Conservation (phyloP, 2,888 invertebrate genomes). For the Punctoribates punctum region DNA sequence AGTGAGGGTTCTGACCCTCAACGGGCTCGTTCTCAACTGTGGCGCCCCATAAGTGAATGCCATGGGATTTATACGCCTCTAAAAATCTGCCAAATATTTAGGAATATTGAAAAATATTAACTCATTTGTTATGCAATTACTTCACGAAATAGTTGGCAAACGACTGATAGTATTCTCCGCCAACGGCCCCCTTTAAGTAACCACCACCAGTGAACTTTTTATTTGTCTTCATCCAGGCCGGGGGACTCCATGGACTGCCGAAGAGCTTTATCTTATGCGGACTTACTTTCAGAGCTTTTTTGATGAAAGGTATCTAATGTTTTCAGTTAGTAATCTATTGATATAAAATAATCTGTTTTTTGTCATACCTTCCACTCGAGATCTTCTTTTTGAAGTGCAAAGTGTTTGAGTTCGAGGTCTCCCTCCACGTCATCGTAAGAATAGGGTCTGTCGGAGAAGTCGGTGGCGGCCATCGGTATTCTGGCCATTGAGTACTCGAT, state of each 20-base stretch:
- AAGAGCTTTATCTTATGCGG: constrained; percentile 54
- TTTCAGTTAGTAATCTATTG: not conserved
- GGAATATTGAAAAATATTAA: not conserved
- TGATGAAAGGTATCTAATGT: constrained; percentile 54
- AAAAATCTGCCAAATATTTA: constrained; percentile 46
- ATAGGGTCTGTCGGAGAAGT: constrained; percentile 76
- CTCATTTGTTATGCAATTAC: not conserved
- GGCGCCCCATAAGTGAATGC: constrained; percentile 67
- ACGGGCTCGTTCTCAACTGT: constrained; percentile 82
- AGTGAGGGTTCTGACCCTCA: constrained; percentile 52
- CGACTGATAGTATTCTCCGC: constrained; percentile 62
- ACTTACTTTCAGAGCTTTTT: constrained; percentile 49
- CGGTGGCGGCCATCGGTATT: constrained; percentile 77
- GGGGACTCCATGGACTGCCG: constrained; percentile 60
- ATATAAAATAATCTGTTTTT: not conserved
- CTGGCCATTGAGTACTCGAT: constrained; percentile 73
- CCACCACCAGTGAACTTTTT: constrained; percentile 57
- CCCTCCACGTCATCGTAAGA: constrained; percentile 67
- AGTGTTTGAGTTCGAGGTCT: constrained; percentile 59
- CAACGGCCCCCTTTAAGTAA: constrained; percentile 52
- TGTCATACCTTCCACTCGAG: constrained; percentile 62
- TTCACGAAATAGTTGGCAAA: not conserved
- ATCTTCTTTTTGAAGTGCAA: constrained; percentile 67
- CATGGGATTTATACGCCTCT: constrained; percentile 62
- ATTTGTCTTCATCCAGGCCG: constrained; percentile 61